These are phyloP conservation scores for Epistrophe eligans DNA, from an alignment of 2,888 invertebrate species.

Conservation along the genomic window DNA sequence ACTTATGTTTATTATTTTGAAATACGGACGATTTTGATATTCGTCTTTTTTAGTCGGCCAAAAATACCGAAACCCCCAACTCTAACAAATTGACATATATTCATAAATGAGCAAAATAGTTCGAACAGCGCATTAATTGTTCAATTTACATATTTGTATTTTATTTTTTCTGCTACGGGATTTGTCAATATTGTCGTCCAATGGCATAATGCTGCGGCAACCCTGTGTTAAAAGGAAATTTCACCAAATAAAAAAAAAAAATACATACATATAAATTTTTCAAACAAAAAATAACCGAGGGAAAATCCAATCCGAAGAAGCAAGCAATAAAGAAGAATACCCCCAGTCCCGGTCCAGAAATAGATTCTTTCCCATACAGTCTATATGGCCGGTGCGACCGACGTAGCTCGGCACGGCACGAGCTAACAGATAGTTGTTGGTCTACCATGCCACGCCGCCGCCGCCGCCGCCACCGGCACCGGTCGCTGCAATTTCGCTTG, in stretches of 20 bases:
- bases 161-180: not conserved
- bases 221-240: slow-evolving; percentile 2
- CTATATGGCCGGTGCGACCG: not conserved
- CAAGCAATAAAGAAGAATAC: slow-evolving; percentile 56
- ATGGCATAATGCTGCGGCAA: not conserved
- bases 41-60: too few relatives aligned
- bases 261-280: slow-evolving; percentile 13
- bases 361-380: slow-evolving; percentile 37
- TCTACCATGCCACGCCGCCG: slow-evolving; percentile 8
- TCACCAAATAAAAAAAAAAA: slow-evolving; percentile 24
- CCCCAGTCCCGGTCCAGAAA: slow-evolving; percentile 60
- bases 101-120: not conserved
- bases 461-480: too few relatives aligned
- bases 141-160: too few relatives aligned
- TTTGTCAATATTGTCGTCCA: not conserved
- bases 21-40: too few relatives aligned
- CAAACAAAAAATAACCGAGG: slow-evolving; percentile 7
- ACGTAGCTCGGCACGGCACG: not conserved
- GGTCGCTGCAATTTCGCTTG: slow-evolving; percentile 17
- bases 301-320: slow-evolving; percentile 15
- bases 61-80: too few relatives aligned
- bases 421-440: slow-evolving; percentile 31
- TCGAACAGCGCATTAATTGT: too few relatives aligned
- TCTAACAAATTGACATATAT: too few relatives aligned
- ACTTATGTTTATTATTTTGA: too few relatives aligned